phyloP scores from a whole-genome alignment of 2,888 invertebrate genomes.

The Leptogaster cylindrica region DNA sequence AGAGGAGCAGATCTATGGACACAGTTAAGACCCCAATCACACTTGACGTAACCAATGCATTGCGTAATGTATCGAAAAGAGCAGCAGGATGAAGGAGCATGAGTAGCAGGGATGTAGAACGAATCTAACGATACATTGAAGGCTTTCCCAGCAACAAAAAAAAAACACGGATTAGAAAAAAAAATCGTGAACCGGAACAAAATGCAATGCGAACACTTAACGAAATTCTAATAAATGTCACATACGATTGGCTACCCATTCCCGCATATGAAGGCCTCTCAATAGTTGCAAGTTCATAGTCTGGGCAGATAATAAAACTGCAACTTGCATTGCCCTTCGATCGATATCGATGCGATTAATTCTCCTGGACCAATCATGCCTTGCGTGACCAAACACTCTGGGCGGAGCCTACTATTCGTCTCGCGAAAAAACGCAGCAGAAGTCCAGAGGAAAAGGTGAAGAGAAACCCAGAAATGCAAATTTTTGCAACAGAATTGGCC shows the following conservation, averaged over 20 bases:
- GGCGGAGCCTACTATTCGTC: conserved; percentile 49
- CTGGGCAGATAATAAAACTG: conserved; percentile 39
- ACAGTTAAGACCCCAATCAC: background rate
- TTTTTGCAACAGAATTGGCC: conserved; percentile 45
- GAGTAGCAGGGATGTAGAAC: background rate
- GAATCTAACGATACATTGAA: background rate
- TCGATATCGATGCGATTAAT: conserved; percentile 45
- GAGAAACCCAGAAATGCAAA: conserved; percentile 47
- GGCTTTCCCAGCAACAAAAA: background rate
- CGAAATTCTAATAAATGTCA: conserved; percentile 37
- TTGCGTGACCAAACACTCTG: conserved; percentile 51
- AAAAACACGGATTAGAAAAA: background rate
- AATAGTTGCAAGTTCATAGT: conserved; percentile 37
- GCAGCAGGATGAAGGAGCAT: conserved; percentile 18
- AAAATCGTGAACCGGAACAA: background rate
- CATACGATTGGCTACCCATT: conserved; percentile 32
- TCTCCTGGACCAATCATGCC: conserved; percentile 51
- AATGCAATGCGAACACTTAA: conserved; percentile 32
- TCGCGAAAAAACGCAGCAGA: conserved; percentile 46
- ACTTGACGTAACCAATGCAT: conserved; percentile 5
- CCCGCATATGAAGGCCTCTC: conserved; percentile 6
- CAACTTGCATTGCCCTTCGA: conserved; percentile 32
- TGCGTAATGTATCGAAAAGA: conserved; percentile 16
- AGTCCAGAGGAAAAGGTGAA: conserved; percentile 45
- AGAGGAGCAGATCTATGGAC: no score